A percentile compares a stretch with the other conserved stretches of the same genome.
These are phyloP conservation scores for Drosophila neocordata DNA, from an alignment of 1,140 invertebrate species.

Conservation along the genomic window DNA sequence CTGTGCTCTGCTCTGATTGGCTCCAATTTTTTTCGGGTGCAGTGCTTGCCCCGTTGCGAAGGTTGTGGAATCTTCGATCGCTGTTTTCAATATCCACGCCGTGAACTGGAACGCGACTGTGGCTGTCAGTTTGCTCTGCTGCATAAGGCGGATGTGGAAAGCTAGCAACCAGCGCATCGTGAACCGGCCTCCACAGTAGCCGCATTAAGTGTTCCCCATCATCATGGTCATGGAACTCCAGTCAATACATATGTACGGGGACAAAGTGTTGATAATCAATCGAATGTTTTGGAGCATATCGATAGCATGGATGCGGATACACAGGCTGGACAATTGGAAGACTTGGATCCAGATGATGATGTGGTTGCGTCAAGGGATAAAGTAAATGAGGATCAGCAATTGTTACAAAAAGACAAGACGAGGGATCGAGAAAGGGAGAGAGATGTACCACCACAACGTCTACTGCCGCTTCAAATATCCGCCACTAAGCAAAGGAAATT, in stretches of 20 bases:
- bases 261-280: constrained; percentile 71
- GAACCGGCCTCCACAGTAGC: constrained; percentile 70
- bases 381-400: constrained; percentile 32
- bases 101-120: constrained; percentile 90
- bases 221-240: constrained; percentile 69
- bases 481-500: constrained; percentile 62
- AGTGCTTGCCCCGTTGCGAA: constrained; percentile 84
- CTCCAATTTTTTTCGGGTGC: constrained; percentile 17
- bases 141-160: constrained; percentile 89
- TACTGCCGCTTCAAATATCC: constrained; percentile 52
- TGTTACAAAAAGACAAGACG: constrained; percentile 22
- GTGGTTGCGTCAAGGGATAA: constrained; percentile 13
- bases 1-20: constrained; percentile 40
- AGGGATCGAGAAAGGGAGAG: constrained; percentile 13
- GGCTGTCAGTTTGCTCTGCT: constrained; percentile 93
- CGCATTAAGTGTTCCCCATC: constrained; percentile 43
- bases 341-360: constrained; percentile 37
- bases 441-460: constrained; percentile 32
- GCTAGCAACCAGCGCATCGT: constrained; percentile 82
- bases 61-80: constrained; percentile 92
- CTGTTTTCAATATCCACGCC: constrained; percentile 91
- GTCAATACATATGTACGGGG: constrained; percentile 73
- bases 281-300: constrained; percentile 65
- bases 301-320: constrained; percentile 50
- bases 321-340: constrained; percentile 27